Evolutionary conservation across 2,888 invertebrate species (phyloP), one percentile per base, ranked within the genome.

Genomic region (Mythimna ferrago): DNA sequence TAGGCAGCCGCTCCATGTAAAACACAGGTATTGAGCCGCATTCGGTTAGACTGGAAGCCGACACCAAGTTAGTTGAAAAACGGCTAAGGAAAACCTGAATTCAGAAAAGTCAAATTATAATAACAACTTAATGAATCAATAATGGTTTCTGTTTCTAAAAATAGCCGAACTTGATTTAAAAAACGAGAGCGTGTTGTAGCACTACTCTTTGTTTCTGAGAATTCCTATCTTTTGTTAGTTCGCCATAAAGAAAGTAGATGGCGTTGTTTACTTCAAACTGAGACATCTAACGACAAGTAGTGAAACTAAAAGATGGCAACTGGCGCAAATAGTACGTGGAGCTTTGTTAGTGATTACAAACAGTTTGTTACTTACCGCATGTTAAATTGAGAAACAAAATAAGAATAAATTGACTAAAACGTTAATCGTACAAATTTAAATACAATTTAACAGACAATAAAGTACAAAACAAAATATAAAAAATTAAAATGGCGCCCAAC

Each of bases 211-310:
- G 19, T 32, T 7, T 6, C 14, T 32, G 1, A 19, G 10, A 44
- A 38, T 11, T n/a, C n/a, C 4, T 7, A 19, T 7, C 38, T n/a
- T 10, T 19, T 10, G 0, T 19, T 21, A 62, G 57, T 73, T 58
- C 21, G 0, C 2, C 5, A 10, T 19, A 4, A n/a, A n/a, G 9
- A 60, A 19, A 7, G 38, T 41, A 84, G 82, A 65, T 83, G 82
- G 66, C 73, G 66, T n/a, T 69, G 38, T 51, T 61, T 1, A 32
- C 21, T 58, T 66, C 0, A 9, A 65, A 58, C 7, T 48, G 68
- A 16, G 63, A 14, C 74, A 56, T 76, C 73, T 86, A 54, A 19
- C 7, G 62, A 6, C 60, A 7, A 68, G 63, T 68, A 63, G 57
- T 38, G 2, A 38, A 73, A 64, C 38, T 51, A 35, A 19, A 16